Evolutionary conservation across 2,888 invertebrate genomes (phyloP), one percentile per base, ranked within the genome.

Genomic region (Drosophila lacicola): DNA sequence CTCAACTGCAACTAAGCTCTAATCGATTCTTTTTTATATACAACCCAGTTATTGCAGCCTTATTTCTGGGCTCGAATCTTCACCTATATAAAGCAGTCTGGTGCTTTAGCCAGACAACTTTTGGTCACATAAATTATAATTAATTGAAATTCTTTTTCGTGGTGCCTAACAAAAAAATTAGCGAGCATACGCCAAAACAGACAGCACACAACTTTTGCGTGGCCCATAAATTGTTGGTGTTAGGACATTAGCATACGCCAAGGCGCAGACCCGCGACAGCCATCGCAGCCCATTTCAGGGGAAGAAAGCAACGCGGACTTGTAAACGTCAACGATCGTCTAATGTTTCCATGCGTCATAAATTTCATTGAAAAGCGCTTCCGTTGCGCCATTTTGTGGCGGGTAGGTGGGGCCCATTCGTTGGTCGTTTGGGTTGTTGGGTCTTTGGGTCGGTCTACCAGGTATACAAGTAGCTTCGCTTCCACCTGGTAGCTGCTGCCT

Each of bases 321-420:
- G 86, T 88, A 77, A 83, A 89, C 83, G 90, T 90, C 90, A 84
- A 87, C 84, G 85, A 82, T 88, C 90, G 89, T 84, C 79, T 90
- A 89, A 90, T 90, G 86, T 91, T 91, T 88, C 90, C 89, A 90
- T 90, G 89, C 80, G 83, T 91, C 90, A 90, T 90, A 90, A 90
- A 90, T 90, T 91, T 90, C 77, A 89, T 90, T 83, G 90, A 90
- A 89, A 90, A 88, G 89, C 80, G 86, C 86, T 89, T 90, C 90
- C 90, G 90, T 85, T 86, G 85, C 85, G 78, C 85, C 89, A 86
- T 85, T 86, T 85, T 70, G 73, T 61, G 54, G 50, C 70, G 13
- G 34, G 60, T 21, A 13, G 50, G 49, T 55, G 51, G 68, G 57
- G 70, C 17, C 36, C 17, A n/a, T 44, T 39, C 36, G 29, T 29